Evolutionary conservation across 2,797 vertebrate genomes (phyloP).

Genomic region (Sebastes cheni): DNA sequence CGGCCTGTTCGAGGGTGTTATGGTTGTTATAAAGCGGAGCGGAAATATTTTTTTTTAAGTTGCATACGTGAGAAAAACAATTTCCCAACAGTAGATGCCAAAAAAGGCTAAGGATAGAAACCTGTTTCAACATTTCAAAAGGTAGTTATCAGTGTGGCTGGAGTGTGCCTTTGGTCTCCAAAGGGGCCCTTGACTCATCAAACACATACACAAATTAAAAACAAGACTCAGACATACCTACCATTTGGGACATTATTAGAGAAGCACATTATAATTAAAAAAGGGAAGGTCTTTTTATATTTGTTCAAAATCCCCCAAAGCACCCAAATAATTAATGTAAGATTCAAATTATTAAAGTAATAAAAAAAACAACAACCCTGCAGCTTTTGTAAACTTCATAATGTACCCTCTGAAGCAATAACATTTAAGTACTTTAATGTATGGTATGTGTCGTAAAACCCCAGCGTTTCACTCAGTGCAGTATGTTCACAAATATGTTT

Average conservation of each 20-base stretch:
- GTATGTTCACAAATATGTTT: neutral
- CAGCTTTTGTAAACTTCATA: neutral
- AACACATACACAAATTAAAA: neutral
- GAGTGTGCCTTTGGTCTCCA: neutral
- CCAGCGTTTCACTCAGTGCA: neutral
- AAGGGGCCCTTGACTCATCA: neutral
- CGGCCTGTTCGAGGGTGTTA: neutral
- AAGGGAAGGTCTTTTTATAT: neutral
- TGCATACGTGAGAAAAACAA: neutral
- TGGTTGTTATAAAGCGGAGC: neutral
- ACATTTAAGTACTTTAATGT: neutral
- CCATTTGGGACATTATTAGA: constrained; percentile 6
- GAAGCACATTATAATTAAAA: neutral
- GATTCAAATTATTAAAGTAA: neutral
- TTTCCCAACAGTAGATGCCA: neutral
- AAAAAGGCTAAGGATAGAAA: neutral
- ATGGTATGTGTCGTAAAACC: neutral
- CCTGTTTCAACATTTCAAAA: neutral
- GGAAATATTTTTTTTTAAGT: neutral
- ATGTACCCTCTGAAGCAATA: neutral
- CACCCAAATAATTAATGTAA: neutral
- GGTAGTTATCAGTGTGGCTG: neutral
- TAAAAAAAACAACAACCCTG: neutral
- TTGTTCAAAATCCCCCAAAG: constrained; percentile 1
- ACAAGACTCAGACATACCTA: neutral